Evolutionary conservation across 2,888 invertebrate species (phyloP).

Genomic region (Lithophane semibrunnea): DNA sequence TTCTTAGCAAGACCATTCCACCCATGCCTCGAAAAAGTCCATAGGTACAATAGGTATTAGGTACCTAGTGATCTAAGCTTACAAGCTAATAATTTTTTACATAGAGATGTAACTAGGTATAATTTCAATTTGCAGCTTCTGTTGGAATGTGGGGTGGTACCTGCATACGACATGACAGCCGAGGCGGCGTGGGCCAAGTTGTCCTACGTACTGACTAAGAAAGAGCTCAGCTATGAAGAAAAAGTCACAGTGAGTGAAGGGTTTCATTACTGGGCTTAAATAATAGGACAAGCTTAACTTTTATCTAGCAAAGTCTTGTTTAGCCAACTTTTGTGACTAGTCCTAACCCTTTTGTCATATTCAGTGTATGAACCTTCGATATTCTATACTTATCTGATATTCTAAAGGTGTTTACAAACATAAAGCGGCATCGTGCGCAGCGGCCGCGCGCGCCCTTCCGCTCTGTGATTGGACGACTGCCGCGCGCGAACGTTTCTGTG

Average conservation of each 20-base stretch:
- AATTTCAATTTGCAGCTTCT: constrained; percentile 80
- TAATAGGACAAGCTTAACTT: neutral
- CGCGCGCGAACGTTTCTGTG: no score
- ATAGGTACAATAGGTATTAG: no score
- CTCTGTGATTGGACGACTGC: no score
- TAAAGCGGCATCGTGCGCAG: no score
- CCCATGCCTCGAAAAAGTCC: neutral
- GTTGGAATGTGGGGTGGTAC: constrained; percentile 93
- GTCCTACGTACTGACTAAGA: constrained; percentile 96
- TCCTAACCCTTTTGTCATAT: neutral
- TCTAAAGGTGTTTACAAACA: no score
- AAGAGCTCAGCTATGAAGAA: constrained; percentile 91
- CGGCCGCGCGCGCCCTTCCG: no score
- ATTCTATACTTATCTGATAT: no score
- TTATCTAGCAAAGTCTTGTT: neutral
- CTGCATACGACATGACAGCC: constrained; percentile 97
- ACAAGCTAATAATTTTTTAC: no score
- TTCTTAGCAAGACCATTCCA: neutral
- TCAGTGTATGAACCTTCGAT: neutral
- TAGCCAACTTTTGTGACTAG: neutral
- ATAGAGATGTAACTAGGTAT: neutral
- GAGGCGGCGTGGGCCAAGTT: constrained; percentile 98
- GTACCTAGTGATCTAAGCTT: no score
- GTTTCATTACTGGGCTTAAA: neutral
- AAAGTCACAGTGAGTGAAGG: constrained; percentile 91